Percentiles rank a stretch among this genome's conserved stretches.
These are phyloP conservation scores for Lipotes vexillifer DNA, from an alignment of 2,113 vertebrate species.

Conservation along the genomic window DNA sequence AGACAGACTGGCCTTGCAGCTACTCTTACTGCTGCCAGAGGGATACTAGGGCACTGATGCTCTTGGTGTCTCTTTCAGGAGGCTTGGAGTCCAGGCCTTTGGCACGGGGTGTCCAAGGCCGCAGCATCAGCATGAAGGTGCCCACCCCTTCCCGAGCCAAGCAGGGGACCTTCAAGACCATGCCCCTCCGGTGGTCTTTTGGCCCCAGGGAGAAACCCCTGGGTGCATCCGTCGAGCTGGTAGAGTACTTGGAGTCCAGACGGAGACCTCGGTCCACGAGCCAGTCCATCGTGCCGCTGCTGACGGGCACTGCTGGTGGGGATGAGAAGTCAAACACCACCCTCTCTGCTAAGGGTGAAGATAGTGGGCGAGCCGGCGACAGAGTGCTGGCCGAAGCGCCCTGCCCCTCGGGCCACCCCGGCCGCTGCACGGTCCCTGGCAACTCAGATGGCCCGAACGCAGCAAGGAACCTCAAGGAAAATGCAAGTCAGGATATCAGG, in stretches of 20 bases:
- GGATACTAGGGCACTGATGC: neutral
- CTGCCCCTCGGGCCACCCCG: slow-evolving; percentile 59
- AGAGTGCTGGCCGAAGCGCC: slow-evolving; percentile 39
- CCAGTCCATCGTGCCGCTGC: slow-evolving; percentile 84
- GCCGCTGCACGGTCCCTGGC: slow-evolving; percentile 37
- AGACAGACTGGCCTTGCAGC: fast-evolving
- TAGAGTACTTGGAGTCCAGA: slow-evolving; percentile 91
- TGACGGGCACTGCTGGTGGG: slow-evolving; percentile 70
- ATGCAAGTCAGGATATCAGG: slow-evolving; percentile 74
- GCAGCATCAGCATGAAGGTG: slow-evolving; percentile 86
- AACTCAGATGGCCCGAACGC: slow-evolving; percentile 65
- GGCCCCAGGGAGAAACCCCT: slow-evolving; percentile 79
- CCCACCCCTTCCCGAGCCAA: slow-evolving; percentile 74
- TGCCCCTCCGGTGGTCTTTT: slow-evolving; percentile 87
- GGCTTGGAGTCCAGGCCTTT: slow-evolving; percentile 80
- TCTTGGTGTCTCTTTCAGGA: slow-evolving; percentile 72
- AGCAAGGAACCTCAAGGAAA: slow-evolving; percentile 73
- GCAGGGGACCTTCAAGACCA: slow-evolving; percentile 79
- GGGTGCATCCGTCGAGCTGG: slow-evolving; percentile 81
- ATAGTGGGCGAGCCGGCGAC: slow-evolving; percentile 4
- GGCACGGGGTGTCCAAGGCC: slow-evolving; percentile 80
- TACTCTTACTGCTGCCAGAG: neutral
- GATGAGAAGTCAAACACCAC: neutral
- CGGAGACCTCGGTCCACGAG: slow-evolving; percentile 87
- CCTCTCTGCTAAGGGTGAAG: slow-evolving; percentile 53